A percentile compares a stretch with the other conserved stretches of the same genome.
Evolutionary conservation across 2,797 vertebrate species (phyloP).

Genomic region (Chanos chanos): DNA sequence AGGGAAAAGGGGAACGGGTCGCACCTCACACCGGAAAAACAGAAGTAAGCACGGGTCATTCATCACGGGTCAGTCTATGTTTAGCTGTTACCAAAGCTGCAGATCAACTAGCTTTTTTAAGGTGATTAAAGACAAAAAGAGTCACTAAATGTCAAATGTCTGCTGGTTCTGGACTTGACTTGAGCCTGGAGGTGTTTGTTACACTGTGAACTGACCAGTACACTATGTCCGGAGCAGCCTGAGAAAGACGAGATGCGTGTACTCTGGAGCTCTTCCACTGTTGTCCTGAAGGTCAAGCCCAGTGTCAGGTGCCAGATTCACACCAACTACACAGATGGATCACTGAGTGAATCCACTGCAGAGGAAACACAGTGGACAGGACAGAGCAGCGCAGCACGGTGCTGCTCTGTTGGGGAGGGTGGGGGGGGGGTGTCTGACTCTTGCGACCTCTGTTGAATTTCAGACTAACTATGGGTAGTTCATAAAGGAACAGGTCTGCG

Average conservation of each 20-base stretch:
- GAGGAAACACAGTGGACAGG: background rate
- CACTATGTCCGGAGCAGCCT: background rate
- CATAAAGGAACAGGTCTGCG: conserved; percentile 2
- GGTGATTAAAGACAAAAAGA: no score
- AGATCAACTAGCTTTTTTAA: background rate
- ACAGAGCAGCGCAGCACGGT: background rate
- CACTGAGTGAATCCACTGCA: background rate
- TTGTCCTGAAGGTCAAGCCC: conserved; percentile 28
- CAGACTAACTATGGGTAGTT: no score
- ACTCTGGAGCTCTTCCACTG: background rate
- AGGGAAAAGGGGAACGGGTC: no score
- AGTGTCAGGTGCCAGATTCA: conserved; percentile 12
- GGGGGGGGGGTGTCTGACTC: no score
- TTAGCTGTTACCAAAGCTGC: background rate
- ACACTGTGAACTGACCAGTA: conserved; percentile 9
- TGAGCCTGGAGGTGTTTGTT: background rate
- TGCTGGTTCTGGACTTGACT: background rate
- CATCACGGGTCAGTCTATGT: no score
- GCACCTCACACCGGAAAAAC: no score
- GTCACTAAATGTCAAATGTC: background rate
- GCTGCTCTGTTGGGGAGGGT: background rate
- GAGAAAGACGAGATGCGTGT: conserved; percentile 26
- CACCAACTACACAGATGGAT: background rate
- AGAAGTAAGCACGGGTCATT: no score
- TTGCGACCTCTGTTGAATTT: no score